phyloP scores from a whole-genome alignment of 2,888 invertebrate species.

The Lordiphosa fenestrarum region DNA sequence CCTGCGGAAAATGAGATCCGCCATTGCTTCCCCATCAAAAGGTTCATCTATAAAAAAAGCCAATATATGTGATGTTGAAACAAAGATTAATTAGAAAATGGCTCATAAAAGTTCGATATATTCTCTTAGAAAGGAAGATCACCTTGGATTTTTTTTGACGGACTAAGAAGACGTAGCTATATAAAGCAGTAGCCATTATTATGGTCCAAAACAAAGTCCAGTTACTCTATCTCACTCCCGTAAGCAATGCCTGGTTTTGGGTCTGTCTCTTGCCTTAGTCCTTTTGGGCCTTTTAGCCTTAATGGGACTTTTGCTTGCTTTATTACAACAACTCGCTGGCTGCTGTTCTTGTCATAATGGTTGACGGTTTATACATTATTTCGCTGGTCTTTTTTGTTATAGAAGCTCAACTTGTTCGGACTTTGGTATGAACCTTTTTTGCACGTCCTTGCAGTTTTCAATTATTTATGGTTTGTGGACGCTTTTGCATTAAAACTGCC shows the following conservation, averaged over 20 bases:
- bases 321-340: conserved; percentile 56
- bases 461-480: conserved; percentile 74
- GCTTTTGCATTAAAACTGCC: conserved; percentile 68
- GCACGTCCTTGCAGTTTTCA: conserved; percentile 73
- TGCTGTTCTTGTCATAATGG: conserved; percentile 26
- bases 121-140: too few relatives aligned
- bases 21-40: too few relatives aligned
- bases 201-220: not conserved
- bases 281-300: conserved; percentile 69
- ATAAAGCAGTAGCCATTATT: conserved; percentile 10
- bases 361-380: not conserved
- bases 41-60: too few relatives aligned
- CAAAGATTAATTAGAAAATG: too few relatives aligned
- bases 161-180: too few relatives aligned
- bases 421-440: conserved; percentile 43
- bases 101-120: too few relatives aligned
- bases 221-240: conserved; percentile 27
- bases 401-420: conserved; percentile 39
- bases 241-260: conserved; percentile 3
- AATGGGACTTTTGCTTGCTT: conserved; percentile 70
- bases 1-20: too few relatives aligned
- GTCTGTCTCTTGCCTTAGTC: conserved; percentile 29
- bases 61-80: too few relatives aligned
- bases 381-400: conserved; percentile 21
- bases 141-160: too few relatives aligned